Percentiles rank a stretch among this genome's conserved stretches.
phyloP scores from a whole-genome alignment of 2,797 vertebrate genomes.

The Gorsachius magnificus region DNA sequence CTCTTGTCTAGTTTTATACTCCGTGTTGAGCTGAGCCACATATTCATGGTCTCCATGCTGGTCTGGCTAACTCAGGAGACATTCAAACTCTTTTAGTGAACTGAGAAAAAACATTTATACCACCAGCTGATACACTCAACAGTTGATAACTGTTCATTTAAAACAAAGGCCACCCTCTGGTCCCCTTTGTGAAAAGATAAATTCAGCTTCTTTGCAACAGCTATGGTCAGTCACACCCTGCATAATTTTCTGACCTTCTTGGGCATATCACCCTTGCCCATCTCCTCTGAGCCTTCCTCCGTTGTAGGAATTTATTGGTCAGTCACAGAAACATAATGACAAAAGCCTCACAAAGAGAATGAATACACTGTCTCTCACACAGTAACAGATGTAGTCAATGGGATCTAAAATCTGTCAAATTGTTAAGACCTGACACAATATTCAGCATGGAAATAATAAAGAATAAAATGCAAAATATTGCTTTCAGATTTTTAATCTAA shows the following conservation, averaged over 20 bases:
- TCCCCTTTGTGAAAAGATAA: neutral
- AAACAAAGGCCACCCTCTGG: neutral
- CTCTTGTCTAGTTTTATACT: neutral
- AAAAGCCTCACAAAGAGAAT: neutral
- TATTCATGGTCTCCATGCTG: neutral
- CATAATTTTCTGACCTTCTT: neutral
- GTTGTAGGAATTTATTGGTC: neutral
- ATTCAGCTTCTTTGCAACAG: neutral
- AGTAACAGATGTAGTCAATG: neutral
- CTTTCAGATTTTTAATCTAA: neutral
- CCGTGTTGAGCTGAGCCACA: neutral
- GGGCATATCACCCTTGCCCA: fast-evolving
- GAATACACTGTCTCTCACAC: neutral
- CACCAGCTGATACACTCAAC: neutral
- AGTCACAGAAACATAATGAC: neutral
- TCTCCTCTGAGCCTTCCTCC: neutral
- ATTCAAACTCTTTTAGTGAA: neutral
- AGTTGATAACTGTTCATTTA: neutral
- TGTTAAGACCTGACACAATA: neutral
- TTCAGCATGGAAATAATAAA: neutral
- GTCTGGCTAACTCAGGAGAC: neutral
- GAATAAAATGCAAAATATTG: neutral
- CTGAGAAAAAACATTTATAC: neutral
- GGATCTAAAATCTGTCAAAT: neutral
- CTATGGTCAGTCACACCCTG: neutral